Conservation (phyloP, 2,113 vertebrate species). For the Hydrochoerus hydrochaeris region DNA sequence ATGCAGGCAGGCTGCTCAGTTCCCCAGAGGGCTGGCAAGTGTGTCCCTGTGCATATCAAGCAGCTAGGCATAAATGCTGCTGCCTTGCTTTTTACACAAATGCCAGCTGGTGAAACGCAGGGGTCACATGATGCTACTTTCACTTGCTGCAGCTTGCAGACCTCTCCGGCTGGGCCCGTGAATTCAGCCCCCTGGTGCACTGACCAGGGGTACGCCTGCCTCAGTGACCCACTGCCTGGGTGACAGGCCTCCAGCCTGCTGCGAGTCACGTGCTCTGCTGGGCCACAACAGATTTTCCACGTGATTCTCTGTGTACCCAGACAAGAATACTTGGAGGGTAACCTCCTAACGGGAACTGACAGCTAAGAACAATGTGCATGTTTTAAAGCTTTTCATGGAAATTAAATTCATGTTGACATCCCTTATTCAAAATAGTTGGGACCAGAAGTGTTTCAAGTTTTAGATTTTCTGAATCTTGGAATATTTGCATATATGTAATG, state of each 20-base stretch:
- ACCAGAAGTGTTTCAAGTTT: neutral
- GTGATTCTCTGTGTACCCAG: neutral
- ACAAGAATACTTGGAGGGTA: neutral
- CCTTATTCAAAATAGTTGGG: neutral
- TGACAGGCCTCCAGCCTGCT: neutral
- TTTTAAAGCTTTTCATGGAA: neutral
- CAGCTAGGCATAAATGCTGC: neutral
- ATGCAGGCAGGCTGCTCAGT: neutral
- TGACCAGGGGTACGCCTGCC: neutral
- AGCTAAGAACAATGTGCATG: neutral
- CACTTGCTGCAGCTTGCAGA: neutral
- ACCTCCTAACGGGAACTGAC: neutral
- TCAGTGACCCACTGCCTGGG: neutral
- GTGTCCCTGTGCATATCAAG: neutral
- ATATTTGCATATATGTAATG: neutral
- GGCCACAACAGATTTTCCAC: neutral
- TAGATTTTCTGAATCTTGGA: neutral
- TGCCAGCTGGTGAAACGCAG: neutral
- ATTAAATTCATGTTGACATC: neutral
- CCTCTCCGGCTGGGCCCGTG: neutral
- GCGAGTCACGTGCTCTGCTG: neutral
- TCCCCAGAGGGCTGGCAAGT: neutral
- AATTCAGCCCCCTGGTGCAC: neutral
- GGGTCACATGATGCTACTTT: neutral
- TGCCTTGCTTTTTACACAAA: neutral